Percentiles rank a stretch among this genome's conserved stretches.
Evolutionary conservation across 1,140 invertebrate species (phyloP).

Genomic region (Drosophila parabipectinata): DNA sequence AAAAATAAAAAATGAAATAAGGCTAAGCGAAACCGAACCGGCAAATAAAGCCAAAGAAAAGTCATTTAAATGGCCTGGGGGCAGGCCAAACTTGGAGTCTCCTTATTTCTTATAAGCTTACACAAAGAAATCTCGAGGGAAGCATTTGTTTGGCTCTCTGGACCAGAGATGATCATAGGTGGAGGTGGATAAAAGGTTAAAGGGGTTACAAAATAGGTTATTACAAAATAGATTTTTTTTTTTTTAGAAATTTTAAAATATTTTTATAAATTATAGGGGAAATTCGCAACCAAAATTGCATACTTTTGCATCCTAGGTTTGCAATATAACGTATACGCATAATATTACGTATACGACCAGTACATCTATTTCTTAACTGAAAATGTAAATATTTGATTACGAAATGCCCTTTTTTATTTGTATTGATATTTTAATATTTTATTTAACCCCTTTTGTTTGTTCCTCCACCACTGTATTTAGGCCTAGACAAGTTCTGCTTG

Average conservation of each 20-base stretch:
- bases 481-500: conserved; percentile 79
- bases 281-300: neutral
- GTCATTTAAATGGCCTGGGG: conserved; percentile 69
- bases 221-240: too few species aligned
- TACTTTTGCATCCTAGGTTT: neutral
- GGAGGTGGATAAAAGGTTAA: neutral
- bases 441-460: neutral
- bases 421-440: too few species aligned
- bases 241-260: too few species aligned
- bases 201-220: neutral
- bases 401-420: too few species aligned
- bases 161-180: conserved; percentile 21
- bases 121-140: conserved; percentile 28
- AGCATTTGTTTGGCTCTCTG: conserved; percentile 40
- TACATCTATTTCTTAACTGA: neutral
- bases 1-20: conserved; percentile 30
- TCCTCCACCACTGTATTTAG: conserved; percentile 47
- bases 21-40: conserved; percentile 45
- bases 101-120: conserved; percentile 20
- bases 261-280: too few species aligned
- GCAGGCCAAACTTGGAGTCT: conserved; percentile 42
- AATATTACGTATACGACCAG: neutral
- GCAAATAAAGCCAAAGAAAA: conserved; percentile 60
- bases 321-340: neutral
- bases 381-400: too few species aligned